Percentiles rank a stretch among this genome's conserved stretches.
These are phyloP conservation scores for Lumbricus terrestris DNA, from an alignment of 2,888 invertebrate species.

Conservation along the genomic window DNA sequence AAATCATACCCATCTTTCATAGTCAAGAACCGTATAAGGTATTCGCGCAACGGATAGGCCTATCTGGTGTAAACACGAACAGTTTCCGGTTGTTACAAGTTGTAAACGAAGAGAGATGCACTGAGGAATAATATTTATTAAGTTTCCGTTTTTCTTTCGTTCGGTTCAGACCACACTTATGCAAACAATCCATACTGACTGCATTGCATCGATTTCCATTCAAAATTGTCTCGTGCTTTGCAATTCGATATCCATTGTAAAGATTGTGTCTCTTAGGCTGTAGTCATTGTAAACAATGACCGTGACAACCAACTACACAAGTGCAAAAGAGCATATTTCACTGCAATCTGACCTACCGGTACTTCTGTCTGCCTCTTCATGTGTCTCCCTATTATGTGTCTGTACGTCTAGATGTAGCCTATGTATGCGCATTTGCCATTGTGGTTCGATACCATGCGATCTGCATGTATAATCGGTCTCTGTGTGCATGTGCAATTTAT, in stretches of 20 bases:
- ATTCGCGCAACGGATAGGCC: too few relatives aligned
- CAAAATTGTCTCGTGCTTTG: neutral
- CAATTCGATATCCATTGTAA: neutral
- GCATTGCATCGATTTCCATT: neutral
- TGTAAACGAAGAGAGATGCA: too few relatives aligned
- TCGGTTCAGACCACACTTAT: neutral
- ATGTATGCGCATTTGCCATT: neutral
- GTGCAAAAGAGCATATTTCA: neutral
- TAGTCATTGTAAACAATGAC: neutral
- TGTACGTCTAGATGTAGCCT: neutral
- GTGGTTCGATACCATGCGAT: neutral
- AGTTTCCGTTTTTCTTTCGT: neutral
- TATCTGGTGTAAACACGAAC: too few relatives aligned
- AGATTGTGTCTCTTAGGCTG: neutral
- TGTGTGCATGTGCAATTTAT: too few relatives aligned
- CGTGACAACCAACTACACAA: neutral
- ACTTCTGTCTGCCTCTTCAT: neutral
- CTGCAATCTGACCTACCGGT: neutral
- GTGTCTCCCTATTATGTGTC: neutral
- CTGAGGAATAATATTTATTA: too few relatives aligned
- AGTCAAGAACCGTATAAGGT: too few relatives aligned
- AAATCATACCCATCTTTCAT: too few relatives aligned
- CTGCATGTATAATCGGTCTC: neutral
- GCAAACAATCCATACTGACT: neutral
- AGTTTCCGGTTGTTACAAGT: too few relatives aligned